These are phyloP conservation scores for Protaetia brevitarsis DNA, from an alignment of 1,140 invertebrate genomes.

Conservation along the genomic window DNA sequence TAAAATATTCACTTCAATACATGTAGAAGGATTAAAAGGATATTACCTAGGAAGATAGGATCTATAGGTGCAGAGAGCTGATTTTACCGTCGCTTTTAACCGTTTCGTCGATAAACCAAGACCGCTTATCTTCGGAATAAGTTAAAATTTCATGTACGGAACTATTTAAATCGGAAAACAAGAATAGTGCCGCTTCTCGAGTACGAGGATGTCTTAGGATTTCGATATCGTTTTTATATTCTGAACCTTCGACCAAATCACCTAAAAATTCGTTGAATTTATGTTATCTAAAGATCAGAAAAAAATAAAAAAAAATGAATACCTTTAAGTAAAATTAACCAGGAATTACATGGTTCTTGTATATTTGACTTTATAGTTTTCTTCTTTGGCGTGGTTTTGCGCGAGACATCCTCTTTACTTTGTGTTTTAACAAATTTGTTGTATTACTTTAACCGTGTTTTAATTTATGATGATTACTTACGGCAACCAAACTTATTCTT, in stretches of 20 bases:
- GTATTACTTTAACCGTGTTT: no score
- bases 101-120: slow-evolving; percentile 68
- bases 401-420: slow-evolving; percentile 58
- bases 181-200: slow-evolving; percentile 59
- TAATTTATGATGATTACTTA: no score
- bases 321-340: slow-evolving; percentile 67
- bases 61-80: slow-evolving; percentile 67
- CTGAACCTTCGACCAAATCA: slow-evolving; percentile 51
- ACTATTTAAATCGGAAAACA: slow-evolving; percentile 57
- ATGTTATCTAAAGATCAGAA: slow-evolving; percentile 24
- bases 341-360: slow-evolving; percentile 54
- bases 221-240: slow-evolving; percentile 61
- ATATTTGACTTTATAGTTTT: slow-evolving; percentile 54
- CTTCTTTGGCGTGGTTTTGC: slow-evolving; percentile 53
- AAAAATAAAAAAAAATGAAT: slow-evolving; percentile 21
- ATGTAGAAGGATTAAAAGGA: not conserved
- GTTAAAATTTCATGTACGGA: slow-evolving; percentile 66
- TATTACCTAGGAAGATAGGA: slow-evolving; percentile 64
- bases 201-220: slow-evolving; percentile 66
- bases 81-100: slow-evolving; percentile 74
- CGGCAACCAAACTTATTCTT: no score
- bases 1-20: slow-evolving; percentile 39
- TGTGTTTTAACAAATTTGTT: no score
- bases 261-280: slow-evolving; percentile 44
- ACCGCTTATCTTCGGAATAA: slow-evolving; percentile 63